Conservation (phyloP, 1,140 invertebrate species). For the Hyposmocoma kahamanoa region DNA sequence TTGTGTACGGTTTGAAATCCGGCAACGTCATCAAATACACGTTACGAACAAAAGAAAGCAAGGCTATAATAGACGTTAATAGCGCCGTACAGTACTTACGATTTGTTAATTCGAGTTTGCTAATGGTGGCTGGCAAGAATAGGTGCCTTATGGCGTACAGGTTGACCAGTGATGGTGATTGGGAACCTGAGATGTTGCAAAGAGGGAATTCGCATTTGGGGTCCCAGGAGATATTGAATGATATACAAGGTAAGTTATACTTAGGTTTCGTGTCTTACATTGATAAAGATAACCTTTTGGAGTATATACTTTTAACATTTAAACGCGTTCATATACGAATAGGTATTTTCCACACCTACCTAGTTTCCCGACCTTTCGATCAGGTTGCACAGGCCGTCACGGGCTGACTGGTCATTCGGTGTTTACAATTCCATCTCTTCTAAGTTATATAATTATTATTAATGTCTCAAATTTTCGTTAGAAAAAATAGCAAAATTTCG, state of each 20-base stretch:
- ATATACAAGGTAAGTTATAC: slow-evolving; percentile 48
- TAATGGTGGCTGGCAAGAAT: slow-evolving; percentile 52
- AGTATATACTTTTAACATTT: too few species aligned
- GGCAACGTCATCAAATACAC: slow-evolving; percentile 45
- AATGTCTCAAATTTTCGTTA: too few species aligned
- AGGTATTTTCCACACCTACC: too few species aligned
- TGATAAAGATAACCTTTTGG: too few species aligned
- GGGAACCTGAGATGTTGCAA: slow-evolving; percentile 53
- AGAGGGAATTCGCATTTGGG: slow-evolving; percentile 45
- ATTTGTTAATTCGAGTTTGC: slow-evolving; percentile 34
- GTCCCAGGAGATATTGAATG: slow-evolving; percentile 56
- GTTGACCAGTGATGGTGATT: slow-evolving; percentile 23
- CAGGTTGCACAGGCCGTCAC: too few species aligned
- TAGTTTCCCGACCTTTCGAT: too few species aligned
- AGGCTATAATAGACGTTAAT: slow-evolving; percentile 45
- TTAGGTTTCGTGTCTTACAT: too few species aligned
- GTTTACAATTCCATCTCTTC: too few species aligned
- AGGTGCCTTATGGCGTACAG: slow-evolving; percentile 52
- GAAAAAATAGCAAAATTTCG: too few species aligned
- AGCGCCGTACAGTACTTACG: slow-evolving; percentile 48
- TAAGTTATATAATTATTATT: too few species aligned
- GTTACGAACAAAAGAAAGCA: slow-evolving; percentile 39
- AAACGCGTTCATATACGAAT: too few species aligned
- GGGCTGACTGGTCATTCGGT: too few species aligned
- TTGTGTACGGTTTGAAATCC: slow-evolving; percentile 45